Conservation (phyloP, 1,140 invertebrate genomes). For the Pseudobourletiella spinata region DNA sequence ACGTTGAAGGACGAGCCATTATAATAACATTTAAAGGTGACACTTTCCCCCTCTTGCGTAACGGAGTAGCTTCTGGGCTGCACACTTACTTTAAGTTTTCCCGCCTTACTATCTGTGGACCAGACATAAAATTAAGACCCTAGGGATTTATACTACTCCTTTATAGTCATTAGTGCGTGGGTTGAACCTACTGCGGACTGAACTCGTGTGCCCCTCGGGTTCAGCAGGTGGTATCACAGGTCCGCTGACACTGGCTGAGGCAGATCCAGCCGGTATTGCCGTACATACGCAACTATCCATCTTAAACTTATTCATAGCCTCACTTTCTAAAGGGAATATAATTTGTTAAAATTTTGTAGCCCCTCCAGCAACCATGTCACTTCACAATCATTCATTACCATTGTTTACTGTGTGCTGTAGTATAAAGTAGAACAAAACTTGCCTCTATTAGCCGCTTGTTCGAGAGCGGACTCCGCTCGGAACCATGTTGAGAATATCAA, state of each 20-base stretch:
- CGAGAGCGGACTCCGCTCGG: background rate
- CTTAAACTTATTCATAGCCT: background rate
- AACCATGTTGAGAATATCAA: background rate
- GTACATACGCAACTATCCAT: background rate
- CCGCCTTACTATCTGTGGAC: background rate
- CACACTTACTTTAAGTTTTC: background rate
- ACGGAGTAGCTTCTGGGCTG: background rate
- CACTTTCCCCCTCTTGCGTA: background rate
- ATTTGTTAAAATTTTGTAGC: background rate
- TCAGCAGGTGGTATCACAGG: background rate
- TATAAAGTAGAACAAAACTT: background rate
- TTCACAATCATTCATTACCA: background rate
- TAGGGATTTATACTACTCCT: background rate
- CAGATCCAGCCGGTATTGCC: background rate
- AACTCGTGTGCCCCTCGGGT: background rate
- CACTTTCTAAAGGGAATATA: background rate
- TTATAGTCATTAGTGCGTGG: background rate
- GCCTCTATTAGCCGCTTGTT: background rate
- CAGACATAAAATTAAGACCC: background rate
- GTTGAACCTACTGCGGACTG: background rate
- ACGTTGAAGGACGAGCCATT: background rate
- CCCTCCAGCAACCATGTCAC: background rate
- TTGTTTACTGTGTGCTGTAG: background rate
- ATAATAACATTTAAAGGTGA: background rate
- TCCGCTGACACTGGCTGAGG: background rate